phyloP scores from a whole-genome alignment of 2,888 invertebrate species.

The Baronia brevicornis region DNA sequence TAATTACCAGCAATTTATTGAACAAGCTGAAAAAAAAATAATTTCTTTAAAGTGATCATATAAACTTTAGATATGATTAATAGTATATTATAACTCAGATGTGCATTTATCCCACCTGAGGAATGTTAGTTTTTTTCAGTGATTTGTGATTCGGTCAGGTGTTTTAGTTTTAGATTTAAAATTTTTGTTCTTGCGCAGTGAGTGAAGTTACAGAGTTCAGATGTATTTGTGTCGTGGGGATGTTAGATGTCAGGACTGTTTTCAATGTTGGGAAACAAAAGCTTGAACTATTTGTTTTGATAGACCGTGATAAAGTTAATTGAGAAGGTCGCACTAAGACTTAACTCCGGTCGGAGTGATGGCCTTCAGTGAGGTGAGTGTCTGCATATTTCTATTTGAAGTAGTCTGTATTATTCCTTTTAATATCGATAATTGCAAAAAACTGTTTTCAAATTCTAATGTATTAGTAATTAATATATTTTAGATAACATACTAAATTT shows the following conservation, averaged over 20 bases:
- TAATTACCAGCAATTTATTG: conserved; percentile 39
- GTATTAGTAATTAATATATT: no score
- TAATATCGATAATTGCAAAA: conserved; percentile 17
- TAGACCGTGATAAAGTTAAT: conserved; percentile 61
- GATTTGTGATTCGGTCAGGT: conserved; percentile 78
- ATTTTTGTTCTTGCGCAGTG: conserved; percentile 75
- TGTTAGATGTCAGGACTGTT: conserved; percentile 72
- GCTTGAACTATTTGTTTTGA: conserved; percentile 75
- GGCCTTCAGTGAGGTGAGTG: conserved; percentile 87
- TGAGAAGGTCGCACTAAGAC: conserved; percentile 71
- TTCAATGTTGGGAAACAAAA: conserved; percentile 74
- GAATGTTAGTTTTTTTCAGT: conserved; percentile 79
- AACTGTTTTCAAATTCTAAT: no score
- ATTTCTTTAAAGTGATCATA: conserved; percentile 38
- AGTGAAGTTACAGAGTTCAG: conserved; percentile 67
- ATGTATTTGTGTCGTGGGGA: conserved; percentile 71
- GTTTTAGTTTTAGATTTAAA: conserved; percentile 72
- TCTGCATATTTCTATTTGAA: conserved; percentile 23
- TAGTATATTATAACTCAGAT: conserved; percentile 33
- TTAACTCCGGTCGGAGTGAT: conserved; percentile 78
- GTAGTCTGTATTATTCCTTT: conserved; percentile 13
- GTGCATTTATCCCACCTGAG: conserved; percentile 78
- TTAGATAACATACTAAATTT: conserved; percentile 5
- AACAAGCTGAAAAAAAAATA: conserved; percentile 22
- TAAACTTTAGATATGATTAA: conserved; percentile 31